Percentiles rank a stretch among this genome's conserved stretches.
Conservation (phyloP, 92 coral and sea anemone genomes). For the Umimayanthus kanabou region DNA sequence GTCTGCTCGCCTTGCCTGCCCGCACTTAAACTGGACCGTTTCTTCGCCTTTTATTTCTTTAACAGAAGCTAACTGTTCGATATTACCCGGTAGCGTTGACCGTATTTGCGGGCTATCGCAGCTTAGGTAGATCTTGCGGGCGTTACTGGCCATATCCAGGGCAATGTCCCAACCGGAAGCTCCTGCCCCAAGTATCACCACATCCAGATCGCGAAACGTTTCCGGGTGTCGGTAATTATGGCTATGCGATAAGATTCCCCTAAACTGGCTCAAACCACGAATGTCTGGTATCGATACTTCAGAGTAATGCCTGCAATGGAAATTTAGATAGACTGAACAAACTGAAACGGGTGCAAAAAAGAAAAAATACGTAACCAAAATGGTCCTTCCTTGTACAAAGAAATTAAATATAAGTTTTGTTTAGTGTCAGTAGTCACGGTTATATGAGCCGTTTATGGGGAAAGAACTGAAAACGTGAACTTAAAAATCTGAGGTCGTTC, state of each 20-base stretch:
- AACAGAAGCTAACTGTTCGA: slow-evolving; percentile 58
- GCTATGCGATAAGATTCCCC: slow-evolving; percentile 85
- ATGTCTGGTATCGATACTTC: slow-evolving; percentile 67
- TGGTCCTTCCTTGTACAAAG: too few relatives aligned
- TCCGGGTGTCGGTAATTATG: slow-evolving; percentile 77
- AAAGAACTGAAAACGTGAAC: too few relatives aligned
- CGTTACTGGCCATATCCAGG: slow-evolving; percentile 60
- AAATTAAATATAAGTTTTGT: too few relatives aligned
- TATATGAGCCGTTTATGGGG: too few relatives aligned
- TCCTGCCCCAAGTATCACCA: slow-evolving; percentile 80
- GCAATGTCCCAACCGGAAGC: slow-evolving; percentile 83
- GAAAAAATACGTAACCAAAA: neutral
- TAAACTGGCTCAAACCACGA: slow-evolving; percentile 75
- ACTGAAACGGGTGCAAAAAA: neutral
- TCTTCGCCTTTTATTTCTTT: slow-evolving; percentile 60
- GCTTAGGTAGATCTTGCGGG: slow-evolving; percentile 71
- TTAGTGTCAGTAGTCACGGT: too few relatives aligned
- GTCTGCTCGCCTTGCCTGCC: slow-evolving; percentile 55
- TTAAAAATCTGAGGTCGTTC: too few relatives aligned
- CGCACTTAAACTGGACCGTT: slow-evolving; percentile 60
- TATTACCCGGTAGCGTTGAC: slow-evolving; percentile 59
- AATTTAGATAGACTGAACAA: neutral
- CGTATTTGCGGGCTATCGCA: slow-evolving; percentile 52
- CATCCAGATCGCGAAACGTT: slow-evolving; percentile 56
- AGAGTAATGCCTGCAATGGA: slow-evolving; percentile 74